Evolutionary conservation across 2,888 invertebrate species (phyloP).

Genomic region (Nomada ruficornis): DNA sequence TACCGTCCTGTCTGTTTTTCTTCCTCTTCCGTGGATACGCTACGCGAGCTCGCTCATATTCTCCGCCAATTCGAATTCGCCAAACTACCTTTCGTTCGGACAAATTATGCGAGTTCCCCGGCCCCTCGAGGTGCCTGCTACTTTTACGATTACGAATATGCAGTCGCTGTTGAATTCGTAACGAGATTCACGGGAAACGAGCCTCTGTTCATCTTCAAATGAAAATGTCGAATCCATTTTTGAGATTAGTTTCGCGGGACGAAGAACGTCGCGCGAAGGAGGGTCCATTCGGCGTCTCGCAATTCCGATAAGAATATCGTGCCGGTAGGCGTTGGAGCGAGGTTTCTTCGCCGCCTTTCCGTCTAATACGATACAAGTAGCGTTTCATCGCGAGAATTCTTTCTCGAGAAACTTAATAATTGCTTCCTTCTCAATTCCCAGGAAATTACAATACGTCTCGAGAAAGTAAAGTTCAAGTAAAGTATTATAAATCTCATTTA

Average conservation of each 20-base stretch:
- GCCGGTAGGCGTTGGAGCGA: neutral
- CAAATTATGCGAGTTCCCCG: constrained; percentile 14
- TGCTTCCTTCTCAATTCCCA: no score
- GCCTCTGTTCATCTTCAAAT: constrained; percentile 19
- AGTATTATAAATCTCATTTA: no score
- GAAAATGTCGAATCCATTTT: constrained; percentile 39
- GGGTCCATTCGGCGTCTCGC: neutral
- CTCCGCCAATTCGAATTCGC: neutral
- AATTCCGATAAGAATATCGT: neutral
- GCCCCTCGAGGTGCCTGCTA: neutral
- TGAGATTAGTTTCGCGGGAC: constrained; percentile 19
- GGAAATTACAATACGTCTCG: no score
- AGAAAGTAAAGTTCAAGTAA: no score
- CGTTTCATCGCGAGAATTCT: no score
- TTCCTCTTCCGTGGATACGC: neutral
- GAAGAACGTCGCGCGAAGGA: neutral
- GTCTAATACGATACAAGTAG: constrained; percentile 9
- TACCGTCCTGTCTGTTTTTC: neutral
- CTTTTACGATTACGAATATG: constrained; percentile 14
- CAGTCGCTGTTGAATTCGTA: neutral
- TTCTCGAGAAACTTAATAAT: no score
- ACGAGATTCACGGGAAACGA: constrained; percentile 13
- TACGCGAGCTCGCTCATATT: constrained; percentile 1
- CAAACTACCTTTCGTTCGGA: neutral
- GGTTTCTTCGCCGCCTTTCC: neutral